Evolutionary conservation across 2,113 vertebrate genomes (phyloP).

Genomic region (Sylvilagus bachmani): DNA sequence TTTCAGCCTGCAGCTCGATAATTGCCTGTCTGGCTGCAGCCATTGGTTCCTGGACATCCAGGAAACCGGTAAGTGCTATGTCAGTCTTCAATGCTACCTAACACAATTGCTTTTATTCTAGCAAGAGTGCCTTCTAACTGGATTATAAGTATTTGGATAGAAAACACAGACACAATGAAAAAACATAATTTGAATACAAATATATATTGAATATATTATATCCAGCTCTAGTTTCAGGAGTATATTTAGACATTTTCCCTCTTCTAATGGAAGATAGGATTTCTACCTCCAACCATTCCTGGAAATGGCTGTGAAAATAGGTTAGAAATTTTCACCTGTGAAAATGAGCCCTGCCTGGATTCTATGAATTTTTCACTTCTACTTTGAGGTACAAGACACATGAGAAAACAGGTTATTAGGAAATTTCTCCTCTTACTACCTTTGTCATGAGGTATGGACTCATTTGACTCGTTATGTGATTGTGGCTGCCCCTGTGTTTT

Average conservation of each 20-base stretch:
- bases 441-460: background rate
- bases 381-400: background rate
- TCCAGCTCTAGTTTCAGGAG: slow-evolving; percentile 30
- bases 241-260: slow-evolving; percentile 65
- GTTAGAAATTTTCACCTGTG: slow-evolving; percentile 28
- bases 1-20: background rate
- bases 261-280: slow-evolving; percentile 60
- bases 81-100: slow-evolving; percentile 33
- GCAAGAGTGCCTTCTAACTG: slow-evolving; percentile 38
- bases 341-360: slow-evolving; percentile 9
- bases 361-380: slow-evolving; percentile 20
- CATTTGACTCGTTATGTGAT: background rate
- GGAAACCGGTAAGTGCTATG: slow-evolving; percentile 51
- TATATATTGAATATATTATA: slow-evolving; percentile 51
- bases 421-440: background rate
- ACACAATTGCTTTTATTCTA: slow-evolving; percentile 61
- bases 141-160: slow-evolving; percentile 60
- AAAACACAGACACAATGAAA: slow-evolving; percentile 64
- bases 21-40: background rate
- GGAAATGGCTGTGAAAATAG: slow-evolving; percentile 35
- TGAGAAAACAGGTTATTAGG: background rate
- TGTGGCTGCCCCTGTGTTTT: background rate
- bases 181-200: slow-evolving; percentile 65
- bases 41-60: slow-evolving; percentile 4
- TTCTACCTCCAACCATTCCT: slow-evolving; percentile 57